Evolutionary conservation across 2,797 vertebrate genomes (phyloP).

Genomic region (Notolepis coatsorum): DNA sequence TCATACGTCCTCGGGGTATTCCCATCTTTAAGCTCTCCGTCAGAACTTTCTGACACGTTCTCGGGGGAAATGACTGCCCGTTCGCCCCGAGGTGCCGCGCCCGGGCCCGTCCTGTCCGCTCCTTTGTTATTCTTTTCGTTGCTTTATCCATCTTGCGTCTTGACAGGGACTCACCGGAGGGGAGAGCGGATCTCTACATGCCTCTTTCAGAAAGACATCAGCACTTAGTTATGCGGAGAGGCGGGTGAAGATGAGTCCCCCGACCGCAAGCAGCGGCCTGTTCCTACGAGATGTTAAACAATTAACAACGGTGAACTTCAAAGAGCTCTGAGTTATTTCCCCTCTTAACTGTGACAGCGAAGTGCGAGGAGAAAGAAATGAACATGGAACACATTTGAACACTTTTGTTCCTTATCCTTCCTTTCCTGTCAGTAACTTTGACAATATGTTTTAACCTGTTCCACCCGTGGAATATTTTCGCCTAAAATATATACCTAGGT

Average conservation of each 20-base stretch:
- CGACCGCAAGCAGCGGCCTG: constrained; percentile 64
- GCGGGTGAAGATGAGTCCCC: constrained; percentile 41
- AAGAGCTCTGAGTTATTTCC: constrained; percentile 23
- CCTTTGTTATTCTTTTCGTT: constrained; percentile 68
- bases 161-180: constrained; percentile 78
- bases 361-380: neutral
- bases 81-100: constrained; percentile 62
- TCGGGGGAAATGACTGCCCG: constrained; percentile 52
- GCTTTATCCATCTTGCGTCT: constrained; percentile 70
- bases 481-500: too few relatives aligned
- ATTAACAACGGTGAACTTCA: constrained; percentile 26
- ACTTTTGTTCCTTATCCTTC: too few relatives aligned
- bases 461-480: too few relatives aligned
- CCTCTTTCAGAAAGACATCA: constrained; percentile 68
- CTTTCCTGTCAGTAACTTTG: too few relatives aligned
- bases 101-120: constrained; percentile 47
- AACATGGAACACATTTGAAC: too few relatives aligned
- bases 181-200: constrained; percentile 68
- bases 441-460: too few relatives aligned
- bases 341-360: neutral
- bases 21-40: constrained; percentile 45
- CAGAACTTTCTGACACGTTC: constrained; percentile 65
- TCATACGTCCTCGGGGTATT: constrained; percentile 32
- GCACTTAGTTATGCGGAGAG: constrained; percentile 64
- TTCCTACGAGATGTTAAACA: constrained; percentile 53